phyloP scores from a whole-genome alignment of 2,888 invertebrate species.

The Diaprepes abbreviatus region DNA sequence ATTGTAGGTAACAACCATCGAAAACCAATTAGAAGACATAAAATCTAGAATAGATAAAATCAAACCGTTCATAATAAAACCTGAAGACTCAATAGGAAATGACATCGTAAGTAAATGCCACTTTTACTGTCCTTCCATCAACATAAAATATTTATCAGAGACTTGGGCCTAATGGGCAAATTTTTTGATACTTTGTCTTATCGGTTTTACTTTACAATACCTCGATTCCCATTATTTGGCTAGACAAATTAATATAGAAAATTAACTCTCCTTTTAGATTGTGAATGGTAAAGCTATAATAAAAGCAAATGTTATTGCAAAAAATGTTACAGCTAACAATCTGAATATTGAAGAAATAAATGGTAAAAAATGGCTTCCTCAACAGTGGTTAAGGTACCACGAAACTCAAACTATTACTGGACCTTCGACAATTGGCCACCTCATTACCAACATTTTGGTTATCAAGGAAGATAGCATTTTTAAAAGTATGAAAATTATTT shows the following conservation, averaged over 20 bases:
- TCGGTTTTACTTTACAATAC: slow-evolving; percentile 9
- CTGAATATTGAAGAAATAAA: slow-evolving; percentile 56
- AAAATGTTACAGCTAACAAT: slow-evolving; percentile 51
- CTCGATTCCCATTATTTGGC: background rate
- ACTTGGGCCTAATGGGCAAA: background rate
- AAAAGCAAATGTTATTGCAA: slow-evolving; percentile 50
- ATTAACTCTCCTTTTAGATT: slow-evolving; percentile 49
- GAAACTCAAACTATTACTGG: slow-evolving; percentile 59
- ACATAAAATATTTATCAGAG: slow-evolving; percentile 8
- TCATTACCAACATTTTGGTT: slow-evolving; percentile 51
- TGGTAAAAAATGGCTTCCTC: slow-evolving; percentile 55
- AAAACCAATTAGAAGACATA: slow-evolving; percentile 39
- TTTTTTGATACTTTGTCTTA: background rate
- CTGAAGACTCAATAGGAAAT: slow-evolving; percentile 17
- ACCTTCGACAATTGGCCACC: slow-evolving; percentile 49
- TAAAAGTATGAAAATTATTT: slow-evolving; percentile 54
- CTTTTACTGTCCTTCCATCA: slow-evolving; percentile 3
- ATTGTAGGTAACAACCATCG: slow-evolving; percentile 45
- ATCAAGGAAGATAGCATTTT: slow-evolving; percentile 50
- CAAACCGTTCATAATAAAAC: slow-evolving; percentile 30
- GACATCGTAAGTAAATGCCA: slow-evolving; percentile 45
- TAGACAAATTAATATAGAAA: slow-evolving; percentile 5
- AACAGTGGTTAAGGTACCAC: slow-evolving; percentile 58
- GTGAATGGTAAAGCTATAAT: slow-evolving; percentile 54
- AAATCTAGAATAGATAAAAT: slow-evolving; percentile 35